phyloP scores from a whole-genome alignment of 2,113 vertebrate species.

The Pipa parva region DNA sequence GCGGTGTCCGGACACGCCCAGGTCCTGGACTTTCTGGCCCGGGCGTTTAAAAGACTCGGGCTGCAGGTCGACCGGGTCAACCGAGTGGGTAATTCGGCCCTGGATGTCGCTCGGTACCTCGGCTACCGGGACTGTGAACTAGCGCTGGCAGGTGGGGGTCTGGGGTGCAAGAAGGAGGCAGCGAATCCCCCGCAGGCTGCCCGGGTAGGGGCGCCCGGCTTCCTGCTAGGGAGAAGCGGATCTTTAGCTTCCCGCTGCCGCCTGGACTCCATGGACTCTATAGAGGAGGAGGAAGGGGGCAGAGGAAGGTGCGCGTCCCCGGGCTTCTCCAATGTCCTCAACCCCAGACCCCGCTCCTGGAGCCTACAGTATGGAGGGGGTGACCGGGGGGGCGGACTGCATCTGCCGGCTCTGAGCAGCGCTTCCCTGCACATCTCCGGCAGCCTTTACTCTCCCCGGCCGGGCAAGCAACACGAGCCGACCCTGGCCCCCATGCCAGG shows the following conservation, averaged over 20 bases:
- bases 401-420: constrained; percentile 21
- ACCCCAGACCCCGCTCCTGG: constrained; percentile 32
- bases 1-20: constrained; percentile 49
- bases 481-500: constrained; percentile 9
- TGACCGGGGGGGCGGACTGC: background rate
- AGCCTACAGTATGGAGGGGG: constrained; percentile 26
- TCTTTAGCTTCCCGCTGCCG: constrained; percentile 19
- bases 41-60: constrained; percentile 65
- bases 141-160: constrained; percentile 43
- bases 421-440: constrained; percentile 18
- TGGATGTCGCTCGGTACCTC: constrained; percentile 59
- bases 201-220: background rate
- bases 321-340: constrained; percentile 32
- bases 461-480: constrained; percentile 21
- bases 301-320: constrained; percentile 17
- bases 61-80: constrained; percentile 63
- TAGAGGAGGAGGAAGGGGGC: constrained; percentile 58
- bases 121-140: constrained; percentile 58
- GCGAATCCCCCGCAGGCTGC: background rate
- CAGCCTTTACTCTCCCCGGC: constrained; percentile 21
- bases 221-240: constrained; percentile 16
- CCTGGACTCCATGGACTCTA: constrained; percentile 59
- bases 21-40: constrained; percentile 60
- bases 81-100: constrained; percentile 61
- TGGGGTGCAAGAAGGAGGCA: background rate